These are phyloP conservation scores for Noctua comes DNA, from an alignment of 2,888 invertebrate species.

Conservation along the genomic window DNA sequence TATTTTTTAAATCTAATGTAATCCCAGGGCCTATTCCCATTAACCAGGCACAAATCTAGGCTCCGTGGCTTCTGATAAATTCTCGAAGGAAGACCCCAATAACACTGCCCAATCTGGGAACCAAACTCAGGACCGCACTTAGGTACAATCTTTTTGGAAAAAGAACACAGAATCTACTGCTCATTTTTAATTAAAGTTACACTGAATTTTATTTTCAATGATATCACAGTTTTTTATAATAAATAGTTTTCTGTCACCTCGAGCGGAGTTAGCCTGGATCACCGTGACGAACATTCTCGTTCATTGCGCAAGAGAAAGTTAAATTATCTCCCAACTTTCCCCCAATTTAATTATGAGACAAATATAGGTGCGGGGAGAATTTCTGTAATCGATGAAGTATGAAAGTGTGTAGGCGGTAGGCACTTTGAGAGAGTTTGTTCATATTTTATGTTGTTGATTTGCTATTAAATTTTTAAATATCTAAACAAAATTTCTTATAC, in stretches of 20 bases:
- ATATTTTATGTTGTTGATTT: slow-evolving; percentile 16
- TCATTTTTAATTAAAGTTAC: not conserved
- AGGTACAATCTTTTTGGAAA: not conserved
- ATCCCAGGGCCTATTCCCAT: too few species aligned
- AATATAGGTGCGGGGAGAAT: slow-evolving; percentile 49
- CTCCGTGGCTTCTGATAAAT: too few species aligned
- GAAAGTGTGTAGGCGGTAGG: slow-evolving; percentile 1
- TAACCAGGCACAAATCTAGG: too few species aligned
- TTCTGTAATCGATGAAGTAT: slow-evolving; percentile 38
- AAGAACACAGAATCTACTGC: not conserved
- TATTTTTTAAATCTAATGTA: too few species aligned
- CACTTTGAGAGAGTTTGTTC: not conserved
- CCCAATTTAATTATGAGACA: slow-evolving; percentile 60
- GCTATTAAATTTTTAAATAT: not conserved
- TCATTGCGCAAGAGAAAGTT: slow-evolving; percentile 51
- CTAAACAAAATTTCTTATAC: not conserved
- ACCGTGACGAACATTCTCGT: slow-evolving; percentile 31
- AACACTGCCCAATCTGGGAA: too few species aligned
- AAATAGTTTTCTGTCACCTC: slow-evolving; percentile 5
- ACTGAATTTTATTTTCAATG: not conserved
- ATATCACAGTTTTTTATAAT: slow-evolving; percentile 21
- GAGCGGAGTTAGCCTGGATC: slow-evolving; percentile 9
- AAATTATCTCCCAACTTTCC: slow-evolving; percentile 55
- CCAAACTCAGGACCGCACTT: too few species aligned
- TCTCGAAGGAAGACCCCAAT: too few species aligned